These are phyloP conservation scores for Ondatra zibethicus DNA, from an alignment of 2,113 vertebrate species.

Conservation along the genomic window DNA sequence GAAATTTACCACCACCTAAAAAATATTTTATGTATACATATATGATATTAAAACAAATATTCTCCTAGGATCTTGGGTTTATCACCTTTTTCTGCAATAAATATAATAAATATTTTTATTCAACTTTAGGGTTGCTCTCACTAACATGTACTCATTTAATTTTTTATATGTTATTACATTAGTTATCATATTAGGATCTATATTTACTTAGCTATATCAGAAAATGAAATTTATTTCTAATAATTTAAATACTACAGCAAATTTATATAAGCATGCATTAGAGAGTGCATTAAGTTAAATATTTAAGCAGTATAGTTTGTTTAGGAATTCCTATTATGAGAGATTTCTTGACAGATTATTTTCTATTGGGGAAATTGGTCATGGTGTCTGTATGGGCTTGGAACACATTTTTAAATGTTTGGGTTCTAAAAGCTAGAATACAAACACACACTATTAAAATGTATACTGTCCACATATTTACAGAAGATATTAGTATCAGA, in stretches of 20 bases:
- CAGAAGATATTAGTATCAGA: background rate
- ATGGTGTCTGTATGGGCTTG: background rate
- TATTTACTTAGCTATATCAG: slow-evolving; percentile 3
- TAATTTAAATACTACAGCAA: background rate
- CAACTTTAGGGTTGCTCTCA: background rate
- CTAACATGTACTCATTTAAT: background rate
- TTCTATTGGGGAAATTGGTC: background rate
- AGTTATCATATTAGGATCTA: background rate
- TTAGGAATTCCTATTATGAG: background rate
- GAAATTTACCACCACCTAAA: background rate
- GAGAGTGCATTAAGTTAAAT: slow-evolving; percentile 36
- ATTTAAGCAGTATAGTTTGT: slow-evolving; percentile 43
- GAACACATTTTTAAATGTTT: background rate
- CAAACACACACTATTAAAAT: background rate
- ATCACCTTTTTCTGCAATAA: background rate
- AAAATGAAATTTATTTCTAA: background rate
- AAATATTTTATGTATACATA: background rate
- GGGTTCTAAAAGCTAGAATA: slow-evolving; percentile 50
- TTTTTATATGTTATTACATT: background rate
- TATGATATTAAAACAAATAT: background rate
- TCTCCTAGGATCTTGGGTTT: background rate
- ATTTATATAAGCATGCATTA: background rate
- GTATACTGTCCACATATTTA: slow-evolving; percentile 16
- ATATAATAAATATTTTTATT: background rate
- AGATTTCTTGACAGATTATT: background rate